Conservation (phyloP, 2,797 vertebrate genomes). For the Acomys russatus region DNA sequence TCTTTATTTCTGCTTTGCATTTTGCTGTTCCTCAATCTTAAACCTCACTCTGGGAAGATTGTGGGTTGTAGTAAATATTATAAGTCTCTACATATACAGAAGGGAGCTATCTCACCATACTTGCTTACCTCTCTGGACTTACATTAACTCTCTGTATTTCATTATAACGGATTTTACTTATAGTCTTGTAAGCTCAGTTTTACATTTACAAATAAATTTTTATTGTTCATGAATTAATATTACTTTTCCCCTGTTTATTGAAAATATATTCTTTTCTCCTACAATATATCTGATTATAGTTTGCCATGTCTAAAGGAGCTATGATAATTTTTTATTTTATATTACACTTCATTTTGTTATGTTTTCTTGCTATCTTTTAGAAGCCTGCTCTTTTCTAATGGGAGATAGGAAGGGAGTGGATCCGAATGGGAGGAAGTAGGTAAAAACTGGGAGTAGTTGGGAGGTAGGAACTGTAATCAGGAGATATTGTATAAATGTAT, state of each 20-base stretch:
- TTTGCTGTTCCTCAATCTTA: not conserved
- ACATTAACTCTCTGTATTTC: not conserved
- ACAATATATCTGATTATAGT: not conserved
- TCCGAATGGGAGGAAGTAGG: not conserved
- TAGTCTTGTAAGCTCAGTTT: constrained; percentile 6
- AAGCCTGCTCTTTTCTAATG: not conserved
- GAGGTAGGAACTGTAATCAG: not conserved
- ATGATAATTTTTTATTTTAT: not conserved
- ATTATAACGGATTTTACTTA: constrained; percentile 52
- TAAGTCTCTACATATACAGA: not conserved
- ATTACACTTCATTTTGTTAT: not conserved
- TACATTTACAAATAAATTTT: not conserved
- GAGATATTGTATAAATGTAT: not conserved
- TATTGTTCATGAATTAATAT: not conserved
- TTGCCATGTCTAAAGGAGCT: not conserved
- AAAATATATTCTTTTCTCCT: not conserved
- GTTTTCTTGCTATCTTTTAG: not conserved
- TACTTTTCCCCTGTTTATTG: not conserved
- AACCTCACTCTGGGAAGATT: not conserved
- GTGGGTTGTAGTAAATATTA: not conserved
- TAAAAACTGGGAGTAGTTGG: not conserved
- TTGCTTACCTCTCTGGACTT: not conserved
- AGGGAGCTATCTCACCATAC: not conserved
- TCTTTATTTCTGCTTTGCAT: not conserved
- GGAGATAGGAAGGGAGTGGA: not conserved